Base-by-base conservation (phyloP, 2,113 vertebrate species). In the Callipepla squamata region DNA sequence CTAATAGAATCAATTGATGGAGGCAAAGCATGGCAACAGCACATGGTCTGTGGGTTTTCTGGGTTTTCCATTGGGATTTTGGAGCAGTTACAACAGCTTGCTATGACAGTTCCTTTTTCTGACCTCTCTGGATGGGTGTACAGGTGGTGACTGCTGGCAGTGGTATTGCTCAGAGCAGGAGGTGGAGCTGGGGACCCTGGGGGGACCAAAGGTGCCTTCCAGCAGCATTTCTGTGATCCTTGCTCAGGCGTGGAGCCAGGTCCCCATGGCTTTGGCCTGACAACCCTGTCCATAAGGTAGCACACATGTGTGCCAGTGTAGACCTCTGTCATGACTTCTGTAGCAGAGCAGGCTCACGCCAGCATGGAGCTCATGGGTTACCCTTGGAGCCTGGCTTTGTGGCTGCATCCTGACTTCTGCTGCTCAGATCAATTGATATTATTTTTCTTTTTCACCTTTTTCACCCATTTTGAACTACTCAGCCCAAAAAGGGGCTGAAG, bases 1-100 rank as follows among this genome's bases (percentile, higher is more conserved):
- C 57, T 75, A 68, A 79, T 69, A 81, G 87, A 90, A 94, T 47
- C 69, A 63, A 45, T 26, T 77, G 86, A 92, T 87, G 77, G 88
- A 95, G 42, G 72, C 78, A 85, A 80, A 92, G 51, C 6, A 18
- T 85, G 66, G 90, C 95, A 92, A 85, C 70, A 95, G 89, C 93
- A 91, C 89, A 34, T 95, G 74, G 14, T 59, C 94, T 94, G 70
- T 89, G 77, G 78, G 58, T 32, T 91, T 50, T 44, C n/a, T 32
- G 6, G 4, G 34, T n/a, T 85, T 26, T 58, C 48, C 8, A 76
- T 88, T 69, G 17, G 51, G 57, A 48, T 76, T 34, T 48, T 88
- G 87, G 53, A 85, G 50, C 48, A 55, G 40, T 17, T 47, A 80
- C 45, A 58, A 65, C 59, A 73, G 65, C 21, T 81, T 38, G 0